Evolutionary conservation across 2,888 invertebrate species (phyloP).

Genomic region (Chorisops tibialis): DNA sequence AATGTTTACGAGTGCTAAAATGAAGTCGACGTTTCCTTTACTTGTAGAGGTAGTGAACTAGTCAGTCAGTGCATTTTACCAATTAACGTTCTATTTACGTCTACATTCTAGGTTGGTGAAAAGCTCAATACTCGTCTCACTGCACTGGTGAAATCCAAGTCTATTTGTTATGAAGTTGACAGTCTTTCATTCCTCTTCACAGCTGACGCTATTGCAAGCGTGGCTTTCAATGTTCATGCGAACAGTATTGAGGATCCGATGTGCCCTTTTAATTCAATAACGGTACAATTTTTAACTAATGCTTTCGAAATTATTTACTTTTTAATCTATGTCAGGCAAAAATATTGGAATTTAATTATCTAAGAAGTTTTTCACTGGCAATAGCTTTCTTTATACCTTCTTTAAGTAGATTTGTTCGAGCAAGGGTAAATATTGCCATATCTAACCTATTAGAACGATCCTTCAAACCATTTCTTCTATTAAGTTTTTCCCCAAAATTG

Average conservation of each 20-base stretch:
- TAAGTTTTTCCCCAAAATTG: slow-evolving; percentile 39
- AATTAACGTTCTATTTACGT: too few relatives aligned
- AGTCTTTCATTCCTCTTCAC: slow-evolving; percentile 48
- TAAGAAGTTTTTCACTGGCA: slow-evolving; percentile 2
- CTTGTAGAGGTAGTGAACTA: slow-evolving; percentile 27
- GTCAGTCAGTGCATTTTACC: too few relatives aligned
- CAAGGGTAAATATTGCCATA: slow-evolving; percentile 1
- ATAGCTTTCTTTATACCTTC: slow-evolving; percentile 8
- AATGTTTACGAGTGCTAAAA: slow-evolving; percentile 45
- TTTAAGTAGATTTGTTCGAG: background rate
- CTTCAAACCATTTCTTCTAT: background rate
- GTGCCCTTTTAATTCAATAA: slow-evolving; percentile 47
- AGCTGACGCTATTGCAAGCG: slow-evolving; percentile 53
- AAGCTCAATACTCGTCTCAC: slow-evolving; percentile 16
- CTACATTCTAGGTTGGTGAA: slow-evolving; percentile 27
- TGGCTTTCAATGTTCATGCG: slow-evolving; percentile 53
- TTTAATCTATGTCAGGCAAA: too few relatives aligned
- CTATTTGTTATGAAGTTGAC: slow-evolving; percentile 44
- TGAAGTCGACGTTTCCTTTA: slow-evolving; percentile 28
- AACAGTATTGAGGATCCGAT: slow-evolving; percentile 52
- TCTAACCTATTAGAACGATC: too few relatives aligned
- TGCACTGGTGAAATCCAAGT: slow-evolving; percentile 22
- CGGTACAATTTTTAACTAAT: too few relatives aligned
- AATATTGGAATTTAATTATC: slow-evolving; percentile 6
- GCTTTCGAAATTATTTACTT: too few relatives aligned